Conservation (phyloP, 2,888 invertebrate species). For the Athalia circularis region DNA sequence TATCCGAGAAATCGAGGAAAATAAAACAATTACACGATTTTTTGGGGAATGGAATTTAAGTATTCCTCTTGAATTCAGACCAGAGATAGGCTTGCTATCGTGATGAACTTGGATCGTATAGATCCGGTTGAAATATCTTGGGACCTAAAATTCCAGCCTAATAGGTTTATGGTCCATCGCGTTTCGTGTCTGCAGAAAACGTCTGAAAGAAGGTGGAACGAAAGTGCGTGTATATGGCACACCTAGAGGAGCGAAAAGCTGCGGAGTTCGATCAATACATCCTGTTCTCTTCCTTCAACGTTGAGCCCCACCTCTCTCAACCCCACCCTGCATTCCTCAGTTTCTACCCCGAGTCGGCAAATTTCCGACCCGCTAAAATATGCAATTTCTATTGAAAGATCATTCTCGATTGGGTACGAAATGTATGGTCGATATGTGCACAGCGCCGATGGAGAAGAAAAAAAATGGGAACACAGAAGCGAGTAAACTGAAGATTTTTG, state of each 20-base stretch:
- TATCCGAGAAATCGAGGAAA: no score
- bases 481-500: neutral
- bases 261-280: conserved; percentile 39
- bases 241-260: conserved; percentile 18
- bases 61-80: no score
- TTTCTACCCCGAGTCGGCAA: conserved; percentile 3
- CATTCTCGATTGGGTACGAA: no score
- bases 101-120: neutral
- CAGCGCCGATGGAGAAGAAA: neutral
- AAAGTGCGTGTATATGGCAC: conserved; percentile 19
- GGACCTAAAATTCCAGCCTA: no score
- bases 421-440: neutral
- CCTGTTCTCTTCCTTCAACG: conserved; percentile 40
- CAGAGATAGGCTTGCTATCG: no score
- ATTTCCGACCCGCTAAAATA: conserved; percentile 6
- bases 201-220: neutral
- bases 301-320: conserved; percentile 19
- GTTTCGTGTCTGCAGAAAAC: neutral
- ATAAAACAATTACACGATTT: no score
- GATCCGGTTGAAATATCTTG: neutral
- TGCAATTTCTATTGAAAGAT: conserved; percentile 12
- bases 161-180: no score
- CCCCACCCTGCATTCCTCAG: neutral
- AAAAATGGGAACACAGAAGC: neutral
- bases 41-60: no score